Base-by-base conservation (phyloP, 2,797 vertebrate genomes). In the Melanotaenia maccullochi region DNA sequence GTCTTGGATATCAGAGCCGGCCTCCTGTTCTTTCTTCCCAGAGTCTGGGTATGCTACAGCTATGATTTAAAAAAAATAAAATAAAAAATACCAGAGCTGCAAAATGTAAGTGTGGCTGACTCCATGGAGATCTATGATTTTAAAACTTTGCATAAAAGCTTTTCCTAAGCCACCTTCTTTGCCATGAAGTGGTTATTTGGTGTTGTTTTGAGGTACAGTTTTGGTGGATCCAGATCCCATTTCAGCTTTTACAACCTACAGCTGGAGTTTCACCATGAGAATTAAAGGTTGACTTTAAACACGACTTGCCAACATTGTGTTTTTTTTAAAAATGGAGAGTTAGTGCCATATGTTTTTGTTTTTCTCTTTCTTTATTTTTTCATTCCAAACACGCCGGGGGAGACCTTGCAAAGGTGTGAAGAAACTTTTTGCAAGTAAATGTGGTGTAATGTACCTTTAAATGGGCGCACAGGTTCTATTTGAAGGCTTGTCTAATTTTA, bases 391-490 rank as follows among this genome's bases (percentile, higher is more conserved):
- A 66, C 85, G 9, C 66, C 55, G 28, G 16, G n/a, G 58, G 78
- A 83, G 67, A 76, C 63, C 68, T 14, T 5, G 16, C 30, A 0
- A 35, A 59, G 42, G 18, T 66, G 49, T 24, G 0, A 38, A 56
- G 36, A 56, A 72, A 72, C 57, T 40, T 30, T 47, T 73, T 40
- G 33, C 65, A 55, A 75, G 56, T 55, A 80, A 60, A 86, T 67
- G 55, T 58, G 40, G 57, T 68, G 82, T 65, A 76, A 79, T 88
- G 70, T 74, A 78, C 74, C 79, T 90, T 92, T 88, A 89, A 93
- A 82, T 61, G 56, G 36, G 20, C 71, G 30, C 55, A 1, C 62
- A 25, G 55, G 20, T 77, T 85, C 85, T 89, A 85, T 90, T 90
- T 83, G 72, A 81, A 77, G 83, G 58, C 68, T n/a, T 33, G 71